Percentiles rank a stretch among this genome's conserved stretches.
Conservation (phyloP, 2,113 vertebrate species). For the Hypanus sabinus region DNA sequence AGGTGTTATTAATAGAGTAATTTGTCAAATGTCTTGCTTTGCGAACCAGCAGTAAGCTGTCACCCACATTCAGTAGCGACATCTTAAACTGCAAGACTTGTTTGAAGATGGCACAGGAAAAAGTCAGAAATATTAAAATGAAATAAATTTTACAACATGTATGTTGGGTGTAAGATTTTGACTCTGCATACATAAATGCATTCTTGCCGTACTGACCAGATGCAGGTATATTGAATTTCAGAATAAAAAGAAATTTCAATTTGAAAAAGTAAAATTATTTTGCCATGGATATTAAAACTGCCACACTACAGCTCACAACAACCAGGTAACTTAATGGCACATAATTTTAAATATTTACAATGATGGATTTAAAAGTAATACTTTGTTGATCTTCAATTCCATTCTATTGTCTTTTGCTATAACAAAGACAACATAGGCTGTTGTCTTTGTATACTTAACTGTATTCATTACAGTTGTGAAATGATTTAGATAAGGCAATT, state of each 20-base stretch:
- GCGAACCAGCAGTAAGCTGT: too few relatives aligned
- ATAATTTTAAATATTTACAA: too few relatives aligned
- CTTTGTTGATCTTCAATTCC: background rate
- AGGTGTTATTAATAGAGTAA: too few relatives aligned
- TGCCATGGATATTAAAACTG: background rate
- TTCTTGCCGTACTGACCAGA: background rate
- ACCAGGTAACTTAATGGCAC: background rate
- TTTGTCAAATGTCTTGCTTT: too few relatives aligned
- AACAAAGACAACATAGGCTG: too few relatives aligned
- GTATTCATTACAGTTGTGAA: background rate
- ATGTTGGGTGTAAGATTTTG: background rate
- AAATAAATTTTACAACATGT: background rate
- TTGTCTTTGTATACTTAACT: background rate
- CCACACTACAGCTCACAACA: background rate
- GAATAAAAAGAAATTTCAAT: background rate
- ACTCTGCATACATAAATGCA: too few relatives aligned
- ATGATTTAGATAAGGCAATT: background rate
- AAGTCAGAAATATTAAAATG: background rate
- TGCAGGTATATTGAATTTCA: background rate
- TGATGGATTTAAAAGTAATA: background rate
- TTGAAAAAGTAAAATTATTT: background rate
- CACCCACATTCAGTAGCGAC: too few relatives aligned
- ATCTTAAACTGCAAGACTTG: too few relatives aligned
- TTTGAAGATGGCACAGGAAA: background rate
- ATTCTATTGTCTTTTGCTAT: background rate